These are phyloP conservation scores for Ia io DNA, from an alignment of 2,113 vertebrate genomes.

Conservation along the genomic window DNA sequence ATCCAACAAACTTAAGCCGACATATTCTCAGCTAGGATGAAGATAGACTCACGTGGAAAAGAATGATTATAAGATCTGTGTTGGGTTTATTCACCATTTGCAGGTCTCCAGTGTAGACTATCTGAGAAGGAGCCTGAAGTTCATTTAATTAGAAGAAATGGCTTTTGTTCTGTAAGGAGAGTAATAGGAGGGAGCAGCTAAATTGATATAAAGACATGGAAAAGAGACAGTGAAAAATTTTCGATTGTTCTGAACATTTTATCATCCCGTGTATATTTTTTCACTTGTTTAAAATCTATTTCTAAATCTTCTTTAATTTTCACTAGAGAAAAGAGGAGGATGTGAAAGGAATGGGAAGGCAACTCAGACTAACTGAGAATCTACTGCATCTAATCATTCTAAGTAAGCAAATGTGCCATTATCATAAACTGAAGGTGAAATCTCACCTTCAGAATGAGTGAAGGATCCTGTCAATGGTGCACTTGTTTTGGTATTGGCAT, in stretches of 20 bases:
- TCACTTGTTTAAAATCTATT: conserved; percentile 49
- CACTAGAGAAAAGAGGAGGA: not conserved
- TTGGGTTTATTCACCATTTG: not conserved
- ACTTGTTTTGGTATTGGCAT: conserved; percentile 31
- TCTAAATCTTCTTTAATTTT: conserved; percentile 29
- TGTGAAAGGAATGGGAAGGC: not conserved
- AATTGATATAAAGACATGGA: not conserved
- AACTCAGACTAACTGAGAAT: conserved; percentile 2
- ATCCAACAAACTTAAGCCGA: conserved; percentile 10
- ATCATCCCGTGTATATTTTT: not conserved
- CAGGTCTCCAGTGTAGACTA: not conserved
- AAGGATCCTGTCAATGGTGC: conserved; percentile 40
- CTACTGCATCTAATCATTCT: conserved; percentile 25
- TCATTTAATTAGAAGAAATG: not conserved
- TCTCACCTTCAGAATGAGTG: conserved; percentile 47
- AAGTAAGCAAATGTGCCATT: conserved; percentile 53
- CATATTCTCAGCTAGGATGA: not conserved
- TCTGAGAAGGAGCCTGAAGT: not conserved
- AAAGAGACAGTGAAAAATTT: not conserved
- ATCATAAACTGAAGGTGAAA: conserved; percentile 49
- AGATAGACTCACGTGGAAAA: not conserved
- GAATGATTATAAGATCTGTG: not conserved
- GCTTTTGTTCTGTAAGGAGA: not conserved
- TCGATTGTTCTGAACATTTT: not conserved
- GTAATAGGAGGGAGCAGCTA: not conserved